Percentiles rank a stretch among this genome's conserved stretches.
Evolutionary conservation across 2,113 vertebrate genomes (phyloP).

Genomic region (Microcebus griseorufus): DNA sequence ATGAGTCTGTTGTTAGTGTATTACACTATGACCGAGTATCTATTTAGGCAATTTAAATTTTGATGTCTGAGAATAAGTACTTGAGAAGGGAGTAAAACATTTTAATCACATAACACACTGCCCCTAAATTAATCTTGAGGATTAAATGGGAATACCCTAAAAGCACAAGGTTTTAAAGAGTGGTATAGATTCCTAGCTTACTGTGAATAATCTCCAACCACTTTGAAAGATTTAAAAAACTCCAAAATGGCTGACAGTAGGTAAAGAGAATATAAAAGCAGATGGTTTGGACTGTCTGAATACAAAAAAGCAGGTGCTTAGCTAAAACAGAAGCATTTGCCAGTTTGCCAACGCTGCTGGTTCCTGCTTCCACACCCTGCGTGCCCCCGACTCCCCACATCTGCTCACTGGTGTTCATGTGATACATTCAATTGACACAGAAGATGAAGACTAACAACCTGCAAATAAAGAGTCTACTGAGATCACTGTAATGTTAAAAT

Average conservation of each 20-base stretch:
- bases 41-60: constrained; percentile 46
- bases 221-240: constrained; percentile 38
- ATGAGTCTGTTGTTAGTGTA: not conserved
- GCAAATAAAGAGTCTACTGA: not conserved
- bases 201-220: constrained; percentile 19
- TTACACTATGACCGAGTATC: not conserved
- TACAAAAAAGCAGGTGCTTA: constrained; percentile 54
- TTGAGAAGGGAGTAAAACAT: constrained; percentile 22
- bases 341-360: constrained; percentile 38
- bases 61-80: constrained; percentile 48
- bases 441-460: not conserved
- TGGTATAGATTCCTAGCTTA: not conserved
- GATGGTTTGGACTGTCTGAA: constrained; percentile 43
- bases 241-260: constrained; percentile 45
- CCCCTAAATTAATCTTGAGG: constrained; percentile 38
- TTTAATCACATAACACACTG: constrained; percentile 22
- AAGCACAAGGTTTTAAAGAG: constrained; percentile 25
- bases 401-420: constrained; percentile 20
- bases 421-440: not conserved
- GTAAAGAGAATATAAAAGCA: constrained; percentile 57
- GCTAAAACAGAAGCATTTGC: constrained; percentile 59
- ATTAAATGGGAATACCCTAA: constrained; percentile 13
- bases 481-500: not conserved
- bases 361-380: not conserved
- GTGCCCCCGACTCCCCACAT: not conserved